Evolutionary conservation across 2,888 invertebrate species (phyloP).

Genomic region (Siphlonurus alternatus): DNA sequence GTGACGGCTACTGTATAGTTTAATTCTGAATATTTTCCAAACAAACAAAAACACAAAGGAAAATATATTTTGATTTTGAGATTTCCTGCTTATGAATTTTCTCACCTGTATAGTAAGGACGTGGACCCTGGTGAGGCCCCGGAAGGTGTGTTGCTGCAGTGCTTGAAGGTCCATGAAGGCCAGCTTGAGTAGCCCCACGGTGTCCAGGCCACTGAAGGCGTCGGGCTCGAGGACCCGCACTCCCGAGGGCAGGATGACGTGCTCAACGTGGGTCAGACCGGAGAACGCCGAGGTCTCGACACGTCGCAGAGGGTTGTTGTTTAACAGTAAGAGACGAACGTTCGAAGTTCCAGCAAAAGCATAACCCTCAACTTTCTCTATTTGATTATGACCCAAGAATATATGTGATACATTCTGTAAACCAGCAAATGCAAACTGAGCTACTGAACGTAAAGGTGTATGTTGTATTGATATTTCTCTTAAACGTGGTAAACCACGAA

Average conservation of each 20-base stretch:
- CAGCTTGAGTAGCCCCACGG: constrained; percentile 63
- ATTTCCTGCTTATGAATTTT: no score
- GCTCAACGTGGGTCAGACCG: constrained; percentile 64
- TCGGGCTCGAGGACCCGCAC: constrained; percentile 49
- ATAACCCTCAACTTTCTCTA: constrained; percentile 45
- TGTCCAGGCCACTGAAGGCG: constrained; percentile 65
- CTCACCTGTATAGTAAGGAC: constrained; percentile 48
- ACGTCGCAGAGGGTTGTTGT: constrained; percentile 61
- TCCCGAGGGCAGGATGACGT: constrained; percentile 68
- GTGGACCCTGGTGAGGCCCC: constrained; percentile 57
- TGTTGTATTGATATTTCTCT: constrained; percentile 70
- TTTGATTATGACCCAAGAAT: constrained; percentile 50
- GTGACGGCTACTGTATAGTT: no score
- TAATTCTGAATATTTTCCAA: no score
- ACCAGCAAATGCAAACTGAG: constrained; percentile 70
- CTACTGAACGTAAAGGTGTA: constrained; percentile 62
- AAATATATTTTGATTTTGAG: no score
- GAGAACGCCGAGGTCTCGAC: constrained; percentile 72
- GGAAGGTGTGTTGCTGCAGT: constrained; percentile 52
- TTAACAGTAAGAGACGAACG: constrained; percentile 62
- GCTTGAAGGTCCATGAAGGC: constrained; percentile 64
- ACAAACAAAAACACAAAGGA: no score
- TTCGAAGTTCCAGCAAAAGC: constrained; percentile 78
- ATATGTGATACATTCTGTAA: constrained; percentile 62
- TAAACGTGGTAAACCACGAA: constrained; percentile 62